phyloP scores from a whole-genome alignment of 2,113 vertebrate genomes.

The Meles meles region DNA sequence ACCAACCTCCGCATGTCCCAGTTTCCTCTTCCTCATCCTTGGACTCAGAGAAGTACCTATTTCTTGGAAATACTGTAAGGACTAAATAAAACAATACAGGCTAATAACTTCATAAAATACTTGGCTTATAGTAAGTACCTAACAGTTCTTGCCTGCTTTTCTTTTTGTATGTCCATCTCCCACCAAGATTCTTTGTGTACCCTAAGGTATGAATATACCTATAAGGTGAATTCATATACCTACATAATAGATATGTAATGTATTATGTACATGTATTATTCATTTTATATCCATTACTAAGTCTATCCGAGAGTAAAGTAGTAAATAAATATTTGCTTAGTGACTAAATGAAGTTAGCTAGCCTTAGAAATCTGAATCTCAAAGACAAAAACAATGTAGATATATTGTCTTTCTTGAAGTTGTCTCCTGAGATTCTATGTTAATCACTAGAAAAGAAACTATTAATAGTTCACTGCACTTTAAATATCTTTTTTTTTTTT shows the following conservation, averaged over 20 bases:
- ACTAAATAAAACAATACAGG: background rate
- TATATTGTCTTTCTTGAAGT: background rate
- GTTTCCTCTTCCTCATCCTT: background rate
- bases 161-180: background rate
- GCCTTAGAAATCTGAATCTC: background rate
- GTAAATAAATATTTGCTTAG: slow-evolving; percentile 6
- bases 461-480: background rate
- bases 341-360: background rate
- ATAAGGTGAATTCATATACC: background rate
- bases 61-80: background rate
- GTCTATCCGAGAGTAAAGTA: background rate
- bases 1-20: background rate
- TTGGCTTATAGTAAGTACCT: background rate
- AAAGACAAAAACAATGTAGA: background rate
- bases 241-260: background rate
- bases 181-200: background rate
- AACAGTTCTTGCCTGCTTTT: background rate
- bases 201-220: background rate
- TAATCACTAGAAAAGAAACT: background rate
- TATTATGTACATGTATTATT: background rate
- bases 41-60: background rate
- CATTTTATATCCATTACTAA: background rate
- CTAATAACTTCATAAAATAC: background rate
- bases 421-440: background rate
- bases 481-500: slow-evolving; percentile 8